Evolutionary conservation across 2,888 invertebrate genomes (phyloP).

Genomic region (Chrysolina americana): DNA sequence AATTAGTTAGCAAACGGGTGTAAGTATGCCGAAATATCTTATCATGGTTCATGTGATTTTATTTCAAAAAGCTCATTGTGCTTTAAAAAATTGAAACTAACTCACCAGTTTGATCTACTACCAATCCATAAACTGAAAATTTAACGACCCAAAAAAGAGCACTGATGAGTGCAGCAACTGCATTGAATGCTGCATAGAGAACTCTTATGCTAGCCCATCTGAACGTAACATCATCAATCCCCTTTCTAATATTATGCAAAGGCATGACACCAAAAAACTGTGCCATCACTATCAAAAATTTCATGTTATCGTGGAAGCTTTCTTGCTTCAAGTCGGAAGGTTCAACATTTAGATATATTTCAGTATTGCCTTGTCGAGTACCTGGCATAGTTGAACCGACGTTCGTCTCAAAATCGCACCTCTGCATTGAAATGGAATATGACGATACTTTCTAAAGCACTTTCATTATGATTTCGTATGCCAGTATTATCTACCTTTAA

Average conservation of each 20-base stretch:
- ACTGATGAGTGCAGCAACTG: slow-evolving; percentile 54
- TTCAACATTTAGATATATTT: slow-evolving; percentile 53
- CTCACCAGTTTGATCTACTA: slow-evolving; percentile 61
- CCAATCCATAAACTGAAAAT: slow-evolving; percentile 58
- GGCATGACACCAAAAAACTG: slow-evolving; percentile 65
- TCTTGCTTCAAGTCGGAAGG: slow-evolving; percentile 38
- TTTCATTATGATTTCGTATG: neutral
- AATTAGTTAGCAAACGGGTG: too few relatives aligned
- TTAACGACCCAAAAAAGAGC: slow-evolving; percentile 58
- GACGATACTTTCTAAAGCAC: neutral
- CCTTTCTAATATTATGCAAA: slow-evolving; percentile 52
- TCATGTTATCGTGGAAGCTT: slow-evolving; percentile 57
- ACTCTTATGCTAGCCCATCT: slow-evolving; percentile 58
- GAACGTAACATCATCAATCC: slow-evolving; percentile 56
- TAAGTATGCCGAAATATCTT: slow-evolving; percentile 14
- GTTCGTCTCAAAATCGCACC: neutral
- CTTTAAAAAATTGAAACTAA: slow-evolving; percentile 22
- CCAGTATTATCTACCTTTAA: slow-evolving; percentile 14
- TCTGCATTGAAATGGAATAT: neutral
- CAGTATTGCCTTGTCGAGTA: slow-evolving; percentile 47
- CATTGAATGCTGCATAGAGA: slow-evolving; percentile 56
- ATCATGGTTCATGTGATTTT: too few relatives aligned
- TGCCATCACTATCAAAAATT: slow-evolving; percentile 58
- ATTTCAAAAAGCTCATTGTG: slow-evolving; percentile 1
- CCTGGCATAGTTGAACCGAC: slow-evolving; percentile 47